Evolutionary conservation across 2,797 vertebrate species (phyloP).

Genomic region (Heteromormyrus szaboi): DNA sequence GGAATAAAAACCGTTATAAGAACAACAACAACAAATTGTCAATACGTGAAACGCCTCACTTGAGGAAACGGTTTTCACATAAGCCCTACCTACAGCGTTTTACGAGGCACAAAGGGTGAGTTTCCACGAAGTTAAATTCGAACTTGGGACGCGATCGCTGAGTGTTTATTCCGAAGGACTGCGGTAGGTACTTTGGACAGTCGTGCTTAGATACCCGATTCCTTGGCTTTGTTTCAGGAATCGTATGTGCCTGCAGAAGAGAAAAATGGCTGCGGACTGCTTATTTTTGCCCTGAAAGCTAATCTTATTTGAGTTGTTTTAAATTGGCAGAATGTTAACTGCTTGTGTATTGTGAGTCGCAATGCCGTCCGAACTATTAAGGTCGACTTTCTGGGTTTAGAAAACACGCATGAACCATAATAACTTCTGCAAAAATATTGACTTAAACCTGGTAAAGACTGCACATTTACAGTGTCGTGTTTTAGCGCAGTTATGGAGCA

Average conservation of each 20-base stretch:
- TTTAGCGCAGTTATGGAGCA: background rate
- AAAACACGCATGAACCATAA: background rate
- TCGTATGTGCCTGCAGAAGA: background rate
- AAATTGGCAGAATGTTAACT: background rate
- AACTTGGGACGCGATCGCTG: background rate
- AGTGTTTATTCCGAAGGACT: background rate
- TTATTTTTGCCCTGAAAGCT: background rate
- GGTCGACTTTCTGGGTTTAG: background rate
- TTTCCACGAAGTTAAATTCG: background rate
- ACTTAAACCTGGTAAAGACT: background rate
- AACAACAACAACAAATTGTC: background rate
- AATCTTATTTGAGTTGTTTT: background rate
- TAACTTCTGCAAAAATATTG: background rate
- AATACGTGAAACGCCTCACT: background rate
- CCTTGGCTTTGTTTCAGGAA: background rate
- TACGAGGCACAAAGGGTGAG: background rate
- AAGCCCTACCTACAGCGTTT: background rate
- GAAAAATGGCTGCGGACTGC: background rate
- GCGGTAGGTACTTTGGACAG: background rate
- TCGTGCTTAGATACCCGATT: background rate
- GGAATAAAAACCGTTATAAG: background rate
- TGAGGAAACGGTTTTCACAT: background rate
- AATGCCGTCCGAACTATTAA: background rate
- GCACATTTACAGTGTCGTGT: background rate
- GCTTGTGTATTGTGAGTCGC: background rate